phyloP scores from a whole-genome alignment of 2,888 invertebrate genomes.

The Troilus luridus region DNA sequence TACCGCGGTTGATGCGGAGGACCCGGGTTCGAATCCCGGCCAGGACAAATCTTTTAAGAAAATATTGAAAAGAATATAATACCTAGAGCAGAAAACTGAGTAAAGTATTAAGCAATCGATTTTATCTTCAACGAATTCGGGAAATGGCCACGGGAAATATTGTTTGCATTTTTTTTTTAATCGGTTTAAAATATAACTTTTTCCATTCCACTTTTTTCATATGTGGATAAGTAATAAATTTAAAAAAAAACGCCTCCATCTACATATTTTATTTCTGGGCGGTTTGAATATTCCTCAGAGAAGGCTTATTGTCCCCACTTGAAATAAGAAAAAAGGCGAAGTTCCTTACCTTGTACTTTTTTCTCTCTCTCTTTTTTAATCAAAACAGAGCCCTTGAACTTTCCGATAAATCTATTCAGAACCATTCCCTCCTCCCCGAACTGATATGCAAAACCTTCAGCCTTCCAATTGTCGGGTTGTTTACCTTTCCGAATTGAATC shows the following conservation, averaged over 20 bases:
- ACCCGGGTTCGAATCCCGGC: no score
- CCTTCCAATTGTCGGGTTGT: constrained; percentile 20
- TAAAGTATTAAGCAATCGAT: no score
- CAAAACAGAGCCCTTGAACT: neutral
- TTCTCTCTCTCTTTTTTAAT: neutral
- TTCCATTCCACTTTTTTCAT: neutral
- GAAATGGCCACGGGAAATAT: no score
- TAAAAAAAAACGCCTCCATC: neutral
- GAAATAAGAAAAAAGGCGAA: neutral
- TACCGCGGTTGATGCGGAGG: no score
- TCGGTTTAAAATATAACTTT: no score
- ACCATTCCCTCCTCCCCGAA: neutral
- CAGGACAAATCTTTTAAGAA: no score
- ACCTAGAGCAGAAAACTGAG: no score
- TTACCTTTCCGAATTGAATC: constrained; percentile 15
- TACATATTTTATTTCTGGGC: neutral
- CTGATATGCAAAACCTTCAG: constrained; percentile 23
- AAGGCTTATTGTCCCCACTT: constrained; percentile 24
- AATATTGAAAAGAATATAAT: no score
- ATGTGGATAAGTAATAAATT: neutral
- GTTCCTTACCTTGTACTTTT: neutral
- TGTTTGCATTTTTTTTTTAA: no score
- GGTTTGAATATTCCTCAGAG: neutral
- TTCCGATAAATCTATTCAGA: constrained; percentile 13
- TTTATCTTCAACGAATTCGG: no score